Evolutionary conservation across 2,113 vertebrate species (phyloP).

Genomic region (Tragelaphus imberbis): DNA sequence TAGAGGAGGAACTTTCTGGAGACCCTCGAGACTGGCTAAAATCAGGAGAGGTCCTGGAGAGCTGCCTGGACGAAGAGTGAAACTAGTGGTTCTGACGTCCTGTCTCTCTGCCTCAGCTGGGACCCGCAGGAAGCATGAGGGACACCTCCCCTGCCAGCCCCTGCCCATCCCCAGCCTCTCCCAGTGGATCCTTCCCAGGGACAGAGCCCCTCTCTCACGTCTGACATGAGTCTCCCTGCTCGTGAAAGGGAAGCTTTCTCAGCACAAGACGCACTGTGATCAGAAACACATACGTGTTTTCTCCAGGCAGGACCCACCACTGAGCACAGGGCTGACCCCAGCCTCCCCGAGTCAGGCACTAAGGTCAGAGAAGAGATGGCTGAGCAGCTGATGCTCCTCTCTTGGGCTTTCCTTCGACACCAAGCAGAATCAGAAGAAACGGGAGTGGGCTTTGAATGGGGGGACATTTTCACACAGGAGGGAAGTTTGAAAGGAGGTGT

Average conservation of each 20-base stretch:
- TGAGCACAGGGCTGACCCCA: not conserved
- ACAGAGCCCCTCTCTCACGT: too few relatives aligned
- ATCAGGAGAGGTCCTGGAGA: not conserved
- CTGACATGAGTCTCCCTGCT: too few relatives aligned
- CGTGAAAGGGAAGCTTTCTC: too few relatives aligned
- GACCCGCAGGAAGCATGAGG: too few relatives aligned
- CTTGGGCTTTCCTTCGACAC: not conserved
- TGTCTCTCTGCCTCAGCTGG: not conserved
- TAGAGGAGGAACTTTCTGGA: not conserved
- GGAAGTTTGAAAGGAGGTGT: not conserved
- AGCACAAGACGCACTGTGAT: too few relatives aligned
- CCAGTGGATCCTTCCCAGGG: too few relatives aligned
- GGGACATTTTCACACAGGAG: not conserved
- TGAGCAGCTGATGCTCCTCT: fast-evolving
- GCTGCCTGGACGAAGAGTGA: not conserved
- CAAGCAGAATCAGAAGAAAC: not conserved
- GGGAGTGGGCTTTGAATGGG: not conserved
- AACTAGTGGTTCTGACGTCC: not conserved
- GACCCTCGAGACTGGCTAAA: not conserved
- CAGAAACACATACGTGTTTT: too few relatives aligned
- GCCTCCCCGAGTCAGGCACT: not conserved
- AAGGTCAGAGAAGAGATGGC: not conserved
- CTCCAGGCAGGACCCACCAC: not conserved
- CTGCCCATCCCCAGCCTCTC: too few relatives aligned
- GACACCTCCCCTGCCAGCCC: too few relatives aligned